These are phyloP conservation scores for Macrosiphum euphorbiae DNA, from an alignment of 2,888 invertebrate species.

Conservation along the genomic window DNA sequence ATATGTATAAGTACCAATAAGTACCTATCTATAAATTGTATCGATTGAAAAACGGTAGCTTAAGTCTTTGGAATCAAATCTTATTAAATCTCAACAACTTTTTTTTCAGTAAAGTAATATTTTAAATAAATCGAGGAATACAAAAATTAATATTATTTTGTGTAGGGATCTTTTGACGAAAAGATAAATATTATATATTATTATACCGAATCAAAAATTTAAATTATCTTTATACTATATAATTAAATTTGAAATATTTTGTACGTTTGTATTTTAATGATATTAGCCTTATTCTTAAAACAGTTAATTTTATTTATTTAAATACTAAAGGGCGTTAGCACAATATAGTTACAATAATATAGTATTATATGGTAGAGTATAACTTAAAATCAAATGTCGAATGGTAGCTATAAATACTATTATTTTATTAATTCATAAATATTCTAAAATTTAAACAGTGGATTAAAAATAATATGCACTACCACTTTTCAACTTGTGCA, in stretches of 20 bases:
- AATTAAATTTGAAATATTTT: background rate
- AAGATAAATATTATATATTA: background rate
- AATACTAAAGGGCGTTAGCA: too few relatives aligned
- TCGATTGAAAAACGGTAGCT: background rate
- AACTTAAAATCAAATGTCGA: background rate
- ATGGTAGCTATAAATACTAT: background rate
- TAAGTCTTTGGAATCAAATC: background rate
- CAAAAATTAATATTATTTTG: background rate
- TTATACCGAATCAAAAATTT: background rate
- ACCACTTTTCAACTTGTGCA: background rate
- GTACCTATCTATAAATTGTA: background rate
- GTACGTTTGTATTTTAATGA: background rate
- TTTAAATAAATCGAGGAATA: background rate
- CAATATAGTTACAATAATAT: too few relatives aligned
- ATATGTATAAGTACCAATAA: background rate
- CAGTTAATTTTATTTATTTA: background rate
- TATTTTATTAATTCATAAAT: background rate
- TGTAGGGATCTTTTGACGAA: background rate
- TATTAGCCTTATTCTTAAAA: background rate
- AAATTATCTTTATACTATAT: background rate
- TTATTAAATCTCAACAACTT: background rate
- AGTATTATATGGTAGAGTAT: too few relatives aligned
- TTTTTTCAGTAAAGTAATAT: background rate
- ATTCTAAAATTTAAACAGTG: background rate
- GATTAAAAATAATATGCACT: background rate